These are phyloP conservation scores for Penaeus chinensis DNA, from an alignment of 1,140 invertebrate species.

Conservation along the genomic window DNA sequence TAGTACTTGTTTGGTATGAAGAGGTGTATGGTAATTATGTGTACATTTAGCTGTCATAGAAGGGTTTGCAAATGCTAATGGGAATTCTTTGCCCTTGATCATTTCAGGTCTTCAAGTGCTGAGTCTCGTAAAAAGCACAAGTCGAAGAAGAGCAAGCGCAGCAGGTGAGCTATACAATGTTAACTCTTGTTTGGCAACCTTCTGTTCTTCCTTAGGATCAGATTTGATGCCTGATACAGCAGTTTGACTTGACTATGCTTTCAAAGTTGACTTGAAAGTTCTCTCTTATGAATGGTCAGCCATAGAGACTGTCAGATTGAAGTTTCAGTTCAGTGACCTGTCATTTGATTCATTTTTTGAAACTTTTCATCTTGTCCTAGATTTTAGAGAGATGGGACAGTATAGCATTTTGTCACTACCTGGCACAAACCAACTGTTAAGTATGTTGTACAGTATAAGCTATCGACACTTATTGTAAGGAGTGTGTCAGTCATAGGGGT, in stretches of 20 bases:
- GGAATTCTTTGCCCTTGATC: neutral
- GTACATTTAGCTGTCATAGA: neutral
- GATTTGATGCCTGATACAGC: conserved; percentile 47
- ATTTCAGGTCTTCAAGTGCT: conserved; percentile 55
- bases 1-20: neutral
- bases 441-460: conserved; percentile 8
- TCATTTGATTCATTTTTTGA: conserved; percentile 15
- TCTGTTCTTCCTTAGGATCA: conserved; percentile 42
- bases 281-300: conserved; percentile 33
- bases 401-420: conserved; percentile 13
- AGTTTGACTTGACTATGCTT: conserved; percentile 46
- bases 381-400: conserved; percentile 32
- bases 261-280: conserved; percentile 45
- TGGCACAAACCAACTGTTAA: conserved; percentile 24
- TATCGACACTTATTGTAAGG: neutral
- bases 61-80: neutral
- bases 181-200: conserved; percentile 27
- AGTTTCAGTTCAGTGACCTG: conserved; percentile 22
- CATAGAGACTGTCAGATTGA: conserved; percentile 34
- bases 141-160: conserved; percentile 61
- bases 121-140: conserved; percentile 61
- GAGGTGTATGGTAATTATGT: neutral
- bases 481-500: neutral
- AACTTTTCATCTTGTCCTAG: conserved; percentile 10
- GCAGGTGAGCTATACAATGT: conserved; percentile 51